These are phyloP conservation scores for Pteria penguin DNA, from an alignment of 2,888 invertebrate genomes.

Conservation along the genomic window DNA sequence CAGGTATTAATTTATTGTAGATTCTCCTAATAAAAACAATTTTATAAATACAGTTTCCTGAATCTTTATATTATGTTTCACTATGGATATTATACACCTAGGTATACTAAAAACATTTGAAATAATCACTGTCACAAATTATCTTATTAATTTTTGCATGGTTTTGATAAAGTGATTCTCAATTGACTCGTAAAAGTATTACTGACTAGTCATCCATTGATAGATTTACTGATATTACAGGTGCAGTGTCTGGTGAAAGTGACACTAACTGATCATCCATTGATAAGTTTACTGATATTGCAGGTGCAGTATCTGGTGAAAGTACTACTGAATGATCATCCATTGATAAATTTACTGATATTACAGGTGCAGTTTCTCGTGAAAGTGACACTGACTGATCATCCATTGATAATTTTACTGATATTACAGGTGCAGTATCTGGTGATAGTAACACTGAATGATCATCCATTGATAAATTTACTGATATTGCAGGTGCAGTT, in stretches of 20 bases:
- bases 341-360: not conserved
- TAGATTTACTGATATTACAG: not conserved
- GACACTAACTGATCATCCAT: not conserved
- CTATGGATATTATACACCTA: too few species aligned
- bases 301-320: too few species aligned
- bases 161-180: too few species aligned
- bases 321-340: not conserved
- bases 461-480: not conserved
- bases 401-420: not conserved
- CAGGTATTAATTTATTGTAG: slow-evolving; percentile 84
- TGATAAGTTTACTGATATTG: not conserved
- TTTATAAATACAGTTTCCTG: not conserved
- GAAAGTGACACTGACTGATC: not conserved
- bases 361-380: too few species aligned
- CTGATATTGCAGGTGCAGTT: too few species aligned
- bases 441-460: not conserved
- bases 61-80: not conserved
- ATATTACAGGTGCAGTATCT: too few species aligned
- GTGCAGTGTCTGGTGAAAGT: too few species aligned
- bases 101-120: too few species aligned
- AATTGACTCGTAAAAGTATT: too few species aligned
- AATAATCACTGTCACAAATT: too few species aligned
- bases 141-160: too few species aligned
- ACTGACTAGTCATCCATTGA: not conserved
- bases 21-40: not conserved